Conservation (phyloP, 2,888 invertebrate genomes). For the Sialis lutaria region DNA sequence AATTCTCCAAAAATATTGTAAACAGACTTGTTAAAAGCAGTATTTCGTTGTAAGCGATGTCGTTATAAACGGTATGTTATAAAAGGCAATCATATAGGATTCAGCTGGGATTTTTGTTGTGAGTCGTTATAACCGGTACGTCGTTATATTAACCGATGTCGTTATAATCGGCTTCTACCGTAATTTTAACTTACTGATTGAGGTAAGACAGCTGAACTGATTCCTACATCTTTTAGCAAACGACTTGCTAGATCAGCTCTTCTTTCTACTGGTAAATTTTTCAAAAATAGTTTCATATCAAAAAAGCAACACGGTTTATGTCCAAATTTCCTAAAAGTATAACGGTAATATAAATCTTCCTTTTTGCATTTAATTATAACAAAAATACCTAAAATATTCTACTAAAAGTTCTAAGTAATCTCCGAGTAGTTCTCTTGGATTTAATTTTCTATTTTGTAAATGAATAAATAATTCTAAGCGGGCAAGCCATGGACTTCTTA, state of each 20-base stretch:
- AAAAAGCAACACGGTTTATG: slow-evolving; percentile 73
- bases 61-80: too few relatives aligned
- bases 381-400: slow-evolving; percentile 44
- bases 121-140: too few relatives aligned
- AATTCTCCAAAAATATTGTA: too few relatives aligned
- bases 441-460: slow-evolving; percentile 32
- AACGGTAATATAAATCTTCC: background rate
- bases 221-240: slow-evolving; percentile 42
- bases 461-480: slow-evolving; percentile 56
- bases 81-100: too few relatives aligned
- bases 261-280: slow-evolving; percentile 44
- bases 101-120: too few relatives aligned
- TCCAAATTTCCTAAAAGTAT: slow-evolving; percentile 44
- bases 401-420: slow-evolving; percentile 50
- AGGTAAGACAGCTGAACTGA: slow-evolving; percentile 43
- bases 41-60: too few relatives aligned
- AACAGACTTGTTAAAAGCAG: too few relatives aligned
- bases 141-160: too few relatives aligned
- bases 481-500: slow-evolving; percentile 72
- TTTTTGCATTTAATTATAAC: slow-evolving; percentile 7
- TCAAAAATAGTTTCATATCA: slow-evolving; percentile 62
- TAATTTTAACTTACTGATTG: slow-evolving; percentile 32
- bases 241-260: slow-evolving; percentile 38
- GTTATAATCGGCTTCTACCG: too few relatives aligned
- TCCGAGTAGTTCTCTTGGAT: slow-evolving; percentile 36